A percentile compares a stretch with the other conserved stretches of the same genome.
Evolutionary conservation across 2,797 vertebrate species (phyloP).

Genomic region (Loriculus beryllinus): DNA sequence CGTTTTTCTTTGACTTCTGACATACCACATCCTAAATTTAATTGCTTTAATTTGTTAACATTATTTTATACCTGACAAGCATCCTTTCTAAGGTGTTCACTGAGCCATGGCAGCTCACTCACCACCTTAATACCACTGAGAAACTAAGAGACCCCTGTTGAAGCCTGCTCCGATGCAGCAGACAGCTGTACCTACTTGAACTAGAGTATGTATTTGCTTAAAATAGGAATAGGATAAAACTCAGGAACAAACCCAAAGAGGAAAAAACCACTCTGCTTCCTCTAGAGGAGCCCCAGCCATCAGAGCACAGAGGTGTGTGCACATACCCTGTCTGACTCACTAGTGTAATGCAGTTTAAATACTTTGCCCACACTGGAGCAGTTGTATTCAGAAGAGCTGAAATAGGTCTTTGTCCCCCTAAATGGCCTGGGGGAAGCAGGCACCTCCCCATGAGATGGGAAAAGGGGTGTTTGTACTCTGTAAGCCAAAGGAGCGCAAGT

Average conservation of each 20-base stretch:
- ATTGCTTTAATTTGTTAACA: constrained; percentile 57
- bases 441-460: neutral
- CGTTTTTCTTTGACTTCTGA: constrained; percentile 46
- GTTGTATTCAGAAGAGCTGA: neutral
- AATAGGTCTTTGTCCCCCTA: neutral
- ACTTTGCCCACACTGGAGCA: neutral
- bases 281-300: neutral
- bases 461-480: fast-evolving
- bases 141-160: constrained; percentile 50
- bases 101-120: constrained; percentile 42
- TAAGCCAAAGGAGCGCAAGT: fast-evolving
- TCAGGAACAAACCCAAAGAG: constrained; percentile 45
- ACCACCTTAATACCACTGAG: neutral
- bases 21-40: constrained; percentile 50
- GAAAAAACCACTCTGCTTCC: constrained; percentile 9
- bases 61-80: constrained; percentile 40
- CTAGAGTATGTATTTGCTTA: neutral
- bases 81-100: constrained; percentile 37
- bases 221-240: constrained; percentile 44
- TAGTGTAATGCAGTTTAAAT: neutral
- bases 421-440: neutral
- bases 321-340: neutral
- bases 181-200: neutral
- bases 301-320: neutral
- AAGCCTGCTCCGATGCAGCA: neutral